Conservation (phyloP, 2,797 vertebrate species). For the Trachurus trachurus region DNA sequence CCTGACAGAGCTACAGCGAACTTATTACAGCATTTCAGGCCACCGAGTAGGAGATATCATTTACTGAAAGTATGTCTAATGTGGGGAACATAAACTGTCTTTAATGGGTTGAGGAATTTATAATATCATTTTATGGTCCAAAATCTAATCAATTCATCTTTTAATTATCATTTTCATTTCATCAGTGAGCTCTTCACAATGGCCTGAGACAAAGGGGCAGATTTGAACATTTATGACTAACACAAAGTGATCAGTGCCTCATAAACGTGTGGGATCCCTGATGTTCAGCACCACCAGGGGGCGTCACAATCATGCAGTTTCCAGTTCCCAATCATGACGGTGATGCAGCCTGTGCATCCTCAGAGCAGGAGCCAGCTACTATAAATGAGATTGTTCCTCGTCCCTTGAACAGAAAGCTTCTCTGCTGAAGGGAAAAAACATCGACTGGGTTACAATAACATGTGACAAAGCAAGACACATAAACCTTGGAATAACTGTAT, state of each 20-base stretch:
- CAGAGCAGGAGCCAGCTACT: constrained; percentile 3
- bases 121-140: too few relatives aligned
- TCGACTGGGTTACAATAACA: neutral
- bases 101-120: too few relatives aligned
- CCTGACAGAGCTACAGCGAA: neutral
- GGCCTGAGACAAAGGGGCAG: too few relatives aligned
- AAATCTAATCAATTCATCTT: too few relatives aligned
- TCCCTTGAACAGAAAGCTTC: constrained; percentile 15
- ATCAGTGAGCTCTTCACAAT: too few relatives aligned
- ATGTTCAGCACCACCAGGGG: constrained; percentile 56
- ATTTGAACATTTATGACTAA: too few relatives aligned
- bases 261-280: neutral
- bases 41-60: neutral
- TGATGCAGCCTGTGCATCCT: constrained; percentile 10
- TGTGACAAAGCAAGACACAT: constrained; percentile 19
- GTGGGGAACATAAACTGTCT: too few relatives aligned
- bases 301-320: constrained; percentile 27
- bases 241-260: neutral
- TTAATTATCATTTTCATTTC: too few relatives aligned
- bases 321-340: neutral
- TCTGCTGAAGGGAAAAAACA: constrained; percentile 18
- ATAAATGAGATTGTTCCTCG: constrained; percentile 20
- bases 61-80: too few relatives aligned
- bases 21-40: neutral
- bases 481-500: constrained; percentile 26